A percentile compares a stretch with the other conserved stretches of the same genome.
Conservation (phyloP, 2,113 vertebrate genomes). For the Elephantulus edwardii region DNA sequence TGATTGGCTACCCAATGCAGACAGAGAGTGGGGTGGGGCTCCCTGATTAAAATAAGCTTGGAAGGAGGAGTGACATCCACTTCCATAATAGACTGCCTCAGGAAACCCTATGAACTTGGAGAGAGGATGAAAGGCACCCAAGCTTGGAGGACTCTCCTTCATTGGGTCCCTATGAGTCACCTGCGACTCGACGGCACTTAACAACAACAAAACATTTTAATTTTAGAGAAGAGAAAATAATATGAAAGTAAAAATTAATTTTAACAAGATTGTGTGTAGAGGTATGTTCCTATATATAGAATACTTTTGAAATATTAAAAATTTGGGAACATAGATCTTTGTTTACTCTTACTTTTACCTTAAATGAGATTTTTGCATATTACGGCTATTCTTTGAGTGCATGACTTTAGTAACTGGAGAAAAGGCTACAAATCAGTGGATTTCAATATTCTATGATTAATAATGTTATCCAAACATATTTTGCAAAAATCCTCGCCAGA, state of each 20-base stretch:
- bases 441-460: slow-evolving; percentile 24
- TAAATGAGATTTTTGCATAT: not conserved
- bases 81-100: too few species aligned
- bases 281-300: not conserved
- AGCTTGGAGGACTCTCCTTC: too few species aligned
- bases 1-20: too few species aligned
- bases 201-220: too few species aligned
- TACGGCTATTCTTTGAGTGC: not conserved
- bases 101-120: too few species aligned
- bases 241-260: not conserved
- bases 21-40: too few species aligned
- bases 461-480: not conserved
- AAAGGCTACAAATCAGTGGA: not conserved
- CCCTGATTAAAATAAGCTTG: too few species aligned
- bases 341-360: not conserved
- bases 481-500: not conserved
- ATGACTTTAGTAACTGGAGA: not conserved
- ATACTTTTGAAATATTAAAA: not conserved
- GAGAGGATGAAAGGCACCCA: too few species aligned
- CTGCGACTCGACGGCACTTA: too few species aligned
- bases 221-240: not conserved
- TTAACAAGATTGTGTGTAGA: not conserved
- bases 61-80: too few species aligned
- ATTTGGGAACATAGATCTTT: not conserved
- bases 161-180: too few species aligned